These are phyloP conservation scores for Didymodactylos carnosus DNA, from an alignment of 2,888 invertebrate species.

Conservation along the genomic window DNA sequence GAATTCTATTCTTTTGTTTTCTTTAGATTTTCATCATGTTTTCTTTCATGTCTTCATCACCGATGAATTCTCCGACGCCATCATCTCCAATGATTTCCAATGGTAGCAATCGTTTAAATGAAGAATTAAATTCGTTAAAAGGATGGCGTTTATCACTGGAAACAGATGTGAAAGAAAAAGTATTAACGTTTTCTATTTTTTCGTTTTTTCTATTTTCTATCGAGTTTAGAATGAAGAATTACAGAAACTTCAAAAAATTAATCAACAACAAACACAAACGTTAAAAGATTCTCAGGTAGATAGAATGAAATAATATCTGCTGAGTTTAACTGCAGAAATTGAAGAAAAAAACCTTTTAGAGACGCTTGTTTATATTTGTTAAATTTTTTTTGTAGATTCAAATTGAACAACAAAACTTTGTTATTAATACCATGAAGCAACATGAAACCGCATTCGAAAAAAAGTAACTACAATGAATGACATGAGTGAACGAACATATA, in stretches of 20 bases:
- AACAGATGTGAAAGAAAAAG: neutral
- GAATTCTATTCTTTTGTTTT: too few species aligned
- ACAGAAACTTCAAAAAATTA: neutral
- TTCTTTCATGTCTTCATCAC: too few species aligned
- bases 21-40: too few species aligned
- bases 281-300: neutral
- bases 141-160: neutral
- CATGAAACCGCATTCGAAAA: neutral
- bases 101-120: neutral
- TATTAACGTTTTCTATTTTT: too few species aligned
- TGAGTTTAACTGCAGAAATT: too few species aligned
- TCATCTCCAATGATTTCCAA: neutral
- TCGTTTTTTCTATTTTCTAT: too few species aligned
- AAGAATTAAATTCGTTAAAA: neutral
- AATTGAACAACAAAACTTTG: neutral
- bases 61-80: too few species aligned
- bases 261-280: neutral
- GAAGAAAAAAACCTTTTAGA: too few species aligned
- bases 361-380: too few species aligned
- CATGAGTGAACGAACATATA: too few species aligned
- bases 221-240: neutral
- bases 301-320: neutral
- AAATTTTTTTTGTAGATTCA: neutral
- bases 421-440: neutral
- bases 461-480: neutral